Evolutionary conservation across 2,888 invertebrate genomes (phyloP).

Genomic region (Caenorhabditis angaria): DNA sequence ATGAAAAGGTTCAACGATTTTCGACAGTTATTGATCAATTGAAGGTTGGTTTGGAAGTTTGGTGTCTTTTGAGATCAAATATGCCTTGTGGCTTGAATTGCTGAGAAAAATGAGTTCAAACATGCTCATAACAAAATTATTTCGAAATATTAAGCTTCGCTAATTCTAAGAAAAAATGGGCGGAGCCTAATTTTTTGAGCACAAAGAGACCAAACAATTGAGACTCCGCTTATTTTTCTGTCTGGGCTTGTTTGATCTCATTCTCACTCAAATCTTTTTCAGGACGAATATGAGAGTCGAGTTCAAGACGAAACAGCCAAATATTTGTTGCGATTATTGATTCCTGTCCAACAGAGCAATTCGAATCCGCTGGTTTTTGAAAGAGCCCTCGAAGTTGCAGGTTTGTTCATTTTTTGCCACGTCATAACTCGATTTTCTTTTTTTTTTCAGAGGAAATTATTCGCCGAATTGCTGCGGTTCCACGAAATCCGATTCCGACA

Average conservation of each 20-base stretch:
- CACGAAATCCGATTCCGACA: conserved; percentile 41
- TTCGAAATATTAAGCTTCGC: too few species aligned
- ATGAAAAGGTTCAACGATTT: neutral
- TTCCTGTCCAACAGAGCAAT: conserved; percentile 12
- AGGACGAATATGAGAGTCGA: conserved; percentile 31
- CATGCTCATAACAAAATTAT: too few species aligned
- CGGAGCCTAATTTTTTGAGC: too few species aligned
- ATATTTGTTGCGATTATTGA: conserved; percentile 25
- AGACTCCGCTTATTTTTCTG: too few species aligned
- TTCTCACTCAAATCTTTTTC: neutral
- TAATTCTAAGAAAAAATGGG: too few species aligned
- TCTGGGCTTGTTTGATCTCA: too few species aligned
- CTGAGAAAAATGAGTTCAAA: too few species aligned
- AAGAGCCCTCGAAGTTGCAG: conserved; percentile 29
- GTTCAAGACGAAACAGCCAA: conserved; percentile 38
- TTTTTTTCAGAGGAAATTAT: conserved; percentile 32
- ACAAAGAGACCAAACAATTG: too few species aligned
- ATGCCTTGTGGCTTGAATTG: neutral
- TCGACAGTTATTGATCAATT: conserved; percentile 14
- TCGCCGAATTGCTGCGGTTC: conserved; percentile 24
- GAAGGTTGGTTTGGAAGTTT: neutral
- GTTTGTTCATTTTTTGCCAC: neutral
- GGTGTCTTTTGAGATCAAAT: neutral
- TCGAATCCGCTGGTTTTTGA: conserved; percentile 10
- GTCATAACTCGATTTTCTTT: neutral